phyloP scores from a whole-genome alignment of 2,888 invertebrate genomes.

The Drosophila ustulata region DNA sequence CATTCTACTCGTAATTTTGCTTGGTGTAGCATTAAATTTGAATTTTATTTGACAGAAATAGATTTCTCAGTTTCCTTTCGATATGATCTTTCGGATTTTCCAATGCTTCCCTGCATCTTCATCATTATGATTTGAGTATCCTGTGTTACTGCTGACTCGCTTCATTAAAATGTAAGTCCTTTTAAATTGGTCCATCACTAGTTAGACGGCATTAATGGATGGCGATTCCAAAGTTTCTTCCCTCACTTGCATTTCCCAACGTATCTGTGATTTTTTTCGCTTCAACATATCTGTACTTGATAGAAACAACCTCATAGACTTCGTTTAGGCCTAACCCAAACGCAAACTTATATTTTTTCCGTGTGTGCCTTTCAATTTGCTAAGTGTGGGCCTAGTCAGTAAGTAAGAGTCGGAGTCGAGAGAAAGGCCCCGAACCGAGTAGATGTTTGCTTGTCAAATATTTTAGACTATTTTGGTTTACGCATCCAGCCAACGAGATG shows the following conservation, averaged over 20 bases:
- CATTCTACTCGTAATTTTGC: conserved; percentile 57
- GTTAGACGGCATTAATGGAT: conserved; percentile 64
- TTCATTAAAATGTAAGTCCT: conserved; percentile 79
- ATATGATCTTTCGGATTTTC: conserved; percentile 2
- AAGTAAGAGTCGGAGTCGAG: conserved; percentile 14
- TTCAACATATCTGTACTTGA: not conserved
- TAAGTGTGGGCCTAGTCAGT: conserved; percentile 60
- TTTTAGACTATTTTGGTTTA: conserved; percentile 52
- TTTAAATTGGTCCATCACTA: conserved; percentile 70
- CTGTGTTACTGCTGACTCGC: conserved; percentile 42
- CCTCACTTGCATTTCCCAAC: conserved; percentile 15
- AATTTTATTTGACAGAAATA: conserved; percentile 41
- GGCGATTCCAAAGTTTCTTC: conserved; percentile 14
- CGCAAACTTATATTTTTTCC: conserved; percentile 35
- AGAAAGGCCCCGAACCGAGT: conserved; percentile 33
- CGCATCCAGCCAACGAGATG: conserved; percentile 65
- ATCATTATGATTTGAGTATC: conserved; percentile 48
- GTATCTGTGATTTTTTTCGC: not conserved
- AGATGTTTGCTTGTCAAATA: conserved; percentile 71
- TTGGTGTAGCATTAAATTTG: conserved; percentile 58
- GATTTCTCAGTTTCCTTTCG: conserved; percentile 41
- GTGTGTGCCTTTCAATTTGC: conserved; percentile 65
- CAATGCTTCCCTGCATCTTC: not conserved
- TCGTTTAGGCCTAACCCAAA: conserved; percentile 43
- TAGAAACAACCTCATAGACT: conserved; percentile 16